Evolutionary conservation across 2,797 vertebrate species (phyloP), one percentile per base, ranked within the genome.

Genomic region (Naso thynnoides): DNA sequence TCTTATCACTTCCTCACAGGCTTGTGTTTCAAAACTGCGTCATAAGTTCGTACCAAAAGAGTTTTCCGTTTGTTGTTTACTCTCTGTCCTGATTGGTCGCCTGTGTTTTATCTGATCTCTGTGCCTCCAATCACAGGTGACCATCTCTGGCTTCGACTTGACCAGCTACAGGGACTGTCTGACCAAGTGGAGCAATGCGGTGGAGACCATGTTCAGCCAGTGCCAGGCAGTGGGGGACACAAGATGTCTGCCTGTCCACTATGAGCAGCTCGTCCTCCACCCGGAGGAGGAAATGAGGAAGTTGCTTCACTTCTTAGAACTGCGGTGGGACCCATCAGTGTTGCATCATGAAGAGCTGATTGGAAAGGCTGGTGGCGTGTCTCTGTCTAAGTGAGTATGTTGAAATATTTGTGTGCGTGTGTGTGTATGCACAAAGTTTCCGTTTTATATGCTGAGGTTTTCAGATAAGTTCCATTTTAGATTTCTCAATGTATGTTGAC

Each of bases 311-410:
- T 98, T 98, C 86, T 95, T 98, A 3, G 94, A 83, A 49, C 93
- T 98, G 80, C 95, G 95, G 0, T 98, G 97, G 97, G 95, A 97
- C 86, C 86, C 95, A 2, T 95, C 96, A 0, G 97, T 98, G 63
- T 81, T 98, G 86, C 97, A 97, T 91, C 97, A 98, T 0, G 96
- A 98, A 75, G 96, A 98, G 56, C 95, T 98, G 93, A 98, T 98
- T 29, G 97, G 97, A 52, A 98, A 98, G 89, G 96, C 94, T 0
- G 97, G 97, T 2, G 97, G 97, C 0, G 96, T 98, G 57, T 98
- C 97, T 39, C 94, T 98, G 61, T 98, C 97, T 16, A 98, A 96
- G 97, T 98, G 83, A 96, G 97, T 95, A 0, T 54, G n/a, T n/a
- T 52, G 18, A 56, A 59, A 29, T 33, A 4, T 33, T 7, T 39